These are phyloP conservation scores for Tenebrosternarchus preto DNA, from an alignment of 2,113 vertebrate species.

Conservation along the genomic window DNA sequence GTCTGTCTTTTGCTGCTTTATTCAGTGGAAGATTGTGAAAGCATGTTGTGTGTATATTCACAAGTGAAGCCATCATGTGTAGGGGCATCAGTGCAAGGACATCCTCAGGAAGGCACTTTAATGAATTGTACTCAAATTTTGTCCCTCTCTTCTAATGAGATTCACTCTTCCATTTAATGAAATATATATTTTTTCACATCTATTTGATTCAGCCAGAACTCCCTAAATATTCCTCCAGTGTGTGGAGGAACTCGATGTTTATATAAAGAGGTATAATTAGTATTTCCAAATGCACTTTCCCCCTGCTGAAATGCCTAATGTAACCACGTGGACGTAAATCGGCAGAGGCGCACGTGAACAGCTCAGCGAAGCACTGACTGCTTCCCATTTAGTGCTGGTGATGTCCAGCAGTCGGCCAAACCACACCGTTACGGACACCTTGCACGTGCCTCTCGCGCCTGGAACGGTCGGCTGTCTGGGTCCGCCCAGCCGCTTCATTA, in stretches of 20 bases:
- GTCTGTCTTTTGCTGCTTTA: not conserved
- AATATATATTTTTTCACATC: not conserved
- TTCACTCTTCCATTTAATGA: not conserved
- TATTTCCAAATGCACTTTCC: constrained; percentile 20
- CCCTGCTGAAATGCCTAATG: not conserved
- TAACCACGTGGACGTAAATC: not conserved
- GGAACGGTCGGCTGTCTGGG: constrained; percentile 48
- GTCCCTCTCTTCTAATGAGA: not conserved
- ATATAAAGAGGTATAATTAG: constrained; percentile 12
- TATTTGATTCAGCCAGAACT: constrained; percentile 6
- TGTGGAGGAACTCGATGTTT: not conserved
- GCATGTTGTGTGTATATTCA: not conserved
- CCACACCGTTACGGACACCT: constrained; percentile 53
- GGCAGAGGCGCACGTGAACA: constrained; percentile 23
- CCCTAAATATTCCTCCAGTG: constrained; percentile 21
- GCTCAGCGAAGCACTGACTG: constrained; percentile 26
- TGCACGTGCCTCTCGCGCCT: constrained; percentile 43
- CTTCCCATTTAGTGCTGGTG: not conserved
- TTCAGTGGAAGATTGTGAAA: not conserved
- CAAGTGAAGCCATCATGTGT: not conserved
- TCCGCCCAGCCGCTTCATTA: constrained; percentile 60
- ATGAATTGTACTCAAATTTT: constrained; percentile 2
- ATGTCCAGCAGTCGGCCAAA: constrained; percentile 39
- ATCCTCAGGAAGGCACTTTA: not conserved
- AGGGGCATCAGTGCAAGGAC: not conserved